A percentile compares a stretch with the other conserved stretches of the same genome.
Conservation (phyloP, 2,888 invertebrate species). For the Tetramorium bicarinatum region DNA sequence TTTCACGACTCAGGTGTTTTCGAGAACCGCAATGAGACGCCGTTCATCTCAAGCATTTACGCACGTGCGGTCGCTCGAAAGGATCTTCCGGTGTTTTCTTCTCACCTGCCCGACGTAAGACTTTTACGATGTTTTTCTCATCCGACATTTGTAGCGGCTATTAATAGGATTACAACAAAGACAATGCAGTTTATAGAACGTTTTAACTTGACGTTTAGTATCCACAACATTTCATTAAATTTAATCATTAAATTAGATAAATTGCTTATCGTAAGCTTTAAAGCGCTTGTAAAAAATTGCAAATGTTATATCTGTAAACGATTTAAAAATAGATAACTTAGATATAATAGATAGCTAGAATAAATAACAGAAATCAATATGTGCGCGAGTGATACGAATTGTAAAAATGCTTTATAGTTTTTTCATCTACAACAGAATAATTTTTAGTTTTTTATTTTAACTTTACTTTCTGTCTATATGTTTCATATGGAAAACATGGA, state of each 20-base stretch:
- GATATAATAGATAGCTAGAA: not conserved
- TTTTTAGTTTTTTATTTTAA: not conserved
- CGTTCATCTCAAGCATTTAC: conserved; percentile 70
- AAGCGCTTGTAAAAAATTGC: conserved; percentile 3
- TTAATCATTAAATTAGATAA: not conserved
- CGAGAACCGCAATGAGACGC: conserved; percentile 71
- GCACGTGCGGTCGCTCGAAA: conserved; percentile 72
- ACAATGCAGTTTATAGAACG: not conserved
- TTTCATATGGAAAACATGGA: not conserved
- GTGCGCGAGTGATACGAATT: not conserved
- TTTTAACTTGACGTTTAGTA: not conserved
- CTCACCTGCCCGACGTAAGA: conserved; percentile 64
- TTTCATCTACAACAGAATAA: not conserved
- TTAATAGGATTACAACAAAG: conserved; percentile 16
- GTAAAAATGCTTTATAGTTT: not conserved
- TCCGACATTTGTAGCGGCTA: conserved; percentile 65
- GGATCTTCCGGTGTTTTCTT: conserved; percentile 62
- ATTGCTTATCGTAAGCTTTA: not conserved
- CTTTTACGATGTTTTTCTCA: conserved; percentile 48
- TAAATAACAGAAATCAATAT: conserved; percentile 3
- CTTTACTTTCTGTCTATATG: not conserved
- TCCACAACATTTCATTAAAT: not conserved
- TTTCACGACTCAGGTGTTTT: conserved; percentile 77
- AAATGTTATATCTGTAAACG: not conserved
- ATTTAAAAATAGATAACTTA: conserved; percentile 1